Conservation (phyloP, 2,113 vertebrate species). For the Tichodroma muraria region DNA sequence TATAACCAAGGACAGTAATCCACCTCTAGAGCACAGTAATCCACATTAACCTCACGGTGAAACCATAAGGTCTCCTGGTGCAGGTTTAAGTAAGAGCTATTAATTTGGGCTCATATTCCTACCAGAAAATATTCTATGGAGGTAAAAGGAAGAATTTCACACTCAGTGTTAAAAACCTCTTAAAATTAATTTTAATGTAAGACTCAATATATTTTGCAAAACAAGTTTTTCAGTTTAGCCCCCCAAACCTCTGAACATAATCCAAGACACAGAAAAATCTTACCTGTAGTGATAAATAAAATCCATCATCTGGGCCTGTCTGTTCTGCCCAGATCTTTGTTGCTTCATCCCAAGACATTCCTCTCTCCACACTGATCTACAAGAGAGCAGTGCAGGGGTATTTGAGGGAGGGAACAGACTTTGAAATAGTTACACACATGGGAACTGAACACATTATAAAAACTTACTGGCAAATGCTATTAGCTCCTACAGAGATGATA, state of each 20-base stretch:
- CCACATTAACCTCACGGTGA: not conserved
- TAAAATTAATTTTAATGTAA: not conserved
- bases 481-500: not conserved
- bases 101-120: not conserved
- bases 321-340: constrained; percentile 94
- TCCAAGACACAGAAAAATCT: not conserved
- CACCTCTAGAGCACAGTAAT: not conserved
- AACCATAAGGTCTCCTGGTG: not conserved
- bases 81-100: not conserved
- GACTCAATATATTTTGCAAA: not conserved
- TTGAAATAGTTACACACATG: not conserved
- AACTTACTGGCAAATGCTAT: not conserved
- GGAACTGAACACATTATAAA: not conserved
- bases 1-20: not conserved
- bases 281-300: constrained; percentile 89
- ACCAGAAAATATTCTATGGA: not conserved
- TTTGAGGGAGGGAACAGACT: not conserved
- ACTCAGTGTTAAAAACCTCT: fast-evolving
- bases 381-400: not conserved
- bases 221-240: not conserved
- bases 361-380: constrained; percentile 94
- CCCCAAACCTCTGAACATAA: not conserved
- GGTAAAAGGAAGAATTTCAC: not conserved
- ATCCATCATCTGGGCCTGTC: constrained; percentile 91
- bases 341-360: constrained; percentile 98